phyloP scores from a whole-genome alignment of 2,797 vertebrate genomes.

The Bucorvus abyssinicus region DNA sequence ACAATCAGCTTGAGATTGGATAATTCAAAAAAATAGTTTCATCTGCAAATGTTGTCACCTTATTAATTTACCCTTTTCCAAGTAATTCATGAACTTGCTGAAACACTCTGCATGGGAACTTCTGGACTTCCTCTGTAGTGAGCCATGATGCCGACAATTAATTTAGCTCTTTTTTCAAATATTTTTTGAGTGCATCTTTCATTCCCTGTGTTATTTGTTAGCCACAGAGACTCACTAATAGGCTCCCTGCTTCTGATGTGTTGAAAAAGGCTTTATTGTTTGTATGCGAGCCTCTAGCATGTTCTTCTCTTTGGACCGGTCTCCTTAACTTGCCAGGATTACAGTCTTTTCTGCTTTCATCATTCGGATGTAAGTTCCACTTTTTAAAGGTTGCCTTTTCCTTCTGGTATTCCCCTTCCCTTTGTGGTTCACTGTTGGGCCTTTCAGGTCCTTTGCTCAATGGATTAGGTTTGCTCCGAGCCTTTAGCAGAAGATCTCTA shows the following conservation, averaged over 20 bases:
- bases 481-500: not conserved
- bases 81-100: not conserved
- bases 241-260: constrained; percentile 12
- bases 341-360: not conserved
- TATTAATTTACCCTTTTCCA: not conserved
- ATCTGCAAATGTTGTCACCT: constrained; percentile 10
- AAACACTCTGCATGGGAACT: not conserved
- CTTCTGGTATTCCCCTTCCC: not conserved
- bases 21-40: constrained; percentile 6
- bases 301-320: not conserved
- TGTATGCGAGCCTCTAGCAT: not conserved
- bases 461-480: not conserved
- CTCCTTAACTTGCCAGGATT: not conserved
- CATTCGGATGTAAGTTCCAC: not conserved
- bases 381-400: not conserved
- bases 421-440: not conserved
- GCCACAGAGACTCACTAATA: constrained; percentile 19
- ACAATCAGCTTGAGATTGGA: not conserved
- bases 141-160: not conserved
- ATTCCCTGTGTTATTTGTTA: not conserved
- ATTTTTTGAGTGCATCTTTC: constrained; percentile 25
- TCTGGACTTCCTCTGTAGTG: not conserved
- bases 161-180: not conserved
- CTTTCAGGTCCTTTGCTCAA: not conserved
- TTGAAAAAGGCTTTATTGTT: constrained; percentile 44